These are phyloP conservation scores for Molossus alvarezi DNA, from an alignment of 2,797 vertebrate species.

Conservation along the genomic window DNA sequence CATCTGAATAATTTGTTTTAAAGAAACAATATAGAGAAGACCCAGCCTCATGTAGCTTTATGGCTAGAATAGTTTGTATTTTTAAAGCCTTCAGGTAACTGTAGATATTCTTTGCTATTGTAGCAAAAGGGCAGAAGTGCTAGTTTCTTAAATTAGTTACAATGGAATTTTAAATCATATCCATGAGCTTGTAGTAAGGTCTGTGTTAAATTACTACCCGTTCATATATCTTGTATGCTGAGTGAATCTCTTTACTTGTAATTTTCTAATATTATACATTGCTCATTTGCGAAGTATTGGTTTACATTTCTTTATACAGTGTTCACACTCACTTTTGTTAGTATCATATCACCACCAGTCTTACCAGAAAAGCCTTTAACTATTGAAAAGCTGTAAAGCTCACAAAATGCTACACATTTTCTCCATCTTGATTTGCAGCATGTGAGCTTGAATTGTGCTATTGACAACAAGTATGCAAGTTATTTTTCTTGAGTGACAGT, in stretches of 20 bases:
- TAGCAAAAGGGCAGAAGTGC: not conserved
- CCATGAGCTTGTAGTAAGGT: not conserved
- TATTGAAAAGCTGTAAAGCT: slow-evolving; percentile 5
- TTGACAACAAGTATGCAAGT: slow-evolving; percentile 29
- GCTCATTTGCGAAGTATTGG: slow-evolving; percentile 9
- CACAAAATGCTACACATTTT: not conserved
- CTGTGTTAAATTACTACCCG: not conserved
- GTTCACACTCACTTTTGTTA: slow-evolving; percentile 35
- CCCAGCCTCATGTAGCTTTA: not conserved
- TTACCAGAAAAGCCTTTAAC: not conserved
- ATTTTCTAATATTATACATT: not conserved
- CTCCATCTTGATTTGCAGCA: slow-evolving; percentile 21
- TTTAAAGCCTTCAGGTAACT: slow-evolving; percentile 52
- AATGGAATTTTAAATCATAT: not conserved
- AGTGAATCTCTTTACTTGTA: slow-evolving; percentile 51
- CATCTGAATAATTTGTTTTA: slow-evolving; percentile 50
- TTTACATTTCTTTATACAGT: slow-evolving; percentile 33
- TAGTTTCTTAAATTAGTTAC: slow-evolving; percentile 1
- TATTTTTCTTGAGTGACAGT: slow-evolving; percentile 31
- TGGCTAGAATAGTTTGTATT: slow-evolving; percentile 41
- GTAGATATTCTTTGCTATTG: not conserved
- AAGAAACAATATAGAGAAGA: slow-evolving; percentile 29
- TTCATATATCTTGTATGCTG: not conserved
- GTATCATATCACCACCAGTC: not conserved
- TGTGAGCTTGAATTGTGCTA: slow-evolving; percentile 60